Base-by-base conservation (phyloP, 2,113 vertebrate genomes). In the Actinemys pallida region DNA sequence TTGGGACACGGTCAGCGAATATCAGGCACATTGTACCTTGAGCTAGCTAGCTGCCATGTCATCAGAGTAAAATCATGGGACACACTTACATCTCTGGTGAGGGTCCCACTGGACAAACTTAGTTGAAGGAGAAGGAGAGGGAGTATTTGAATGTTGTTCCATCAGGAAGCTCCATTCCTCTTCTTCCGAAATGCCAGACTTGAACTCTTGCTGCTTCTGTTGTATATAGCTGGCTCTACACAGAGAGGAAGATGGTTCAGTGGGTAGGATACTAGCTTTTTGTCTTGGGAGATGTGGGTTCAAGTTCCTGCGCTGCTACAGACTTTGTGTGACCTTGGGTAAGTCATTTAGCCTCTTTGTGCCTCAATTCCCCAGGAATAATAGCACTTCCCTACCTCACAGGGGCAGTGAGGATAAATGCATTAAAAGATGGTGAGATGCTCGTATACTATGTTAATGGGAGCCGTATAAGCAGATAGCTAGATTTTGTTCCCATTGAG, bases 391-490 rank as follows among this genome's bases (percentile, higher is more conserved):
- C 22, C 6, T 8, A 54, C 42, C 45, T 13, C 57, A 93, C 59
- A 65, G 5, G 93, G 91, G 54, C 54, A 52, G 0, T 10, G 59
- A 86, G 27, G n/a, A 31, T 84, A 53, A 39, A n/a, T 96, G 50
- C 91, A 92, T 92, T 90, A 49, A 89, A n/a, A n/a, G n/a, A n/a
- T 4, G 3, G 35, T 35, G 35, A 69, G 35, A 69, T 35, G 11
- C 35, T 69, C 35, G 19, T 75, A 35, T 50, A n/a, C 56, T 72
- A 83, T 93, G 83, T 65, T 85, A 91, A 94, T 79, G 85, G 85
- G 92, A 96, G 57, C 78, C 84, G 3, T 82, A 16, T 82, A 82
- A 96, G 88, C 83, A 96, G 93, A 86, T 59, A 95, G 89, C 83
- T 86, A 59, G 56, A 59, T 59, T 27, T 84, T 86, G 81, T 79